Evolutionary conservation across 2,888 invertebrate genomes (phyloP).

Genomic region (Drosophila demipolita): DNA sequence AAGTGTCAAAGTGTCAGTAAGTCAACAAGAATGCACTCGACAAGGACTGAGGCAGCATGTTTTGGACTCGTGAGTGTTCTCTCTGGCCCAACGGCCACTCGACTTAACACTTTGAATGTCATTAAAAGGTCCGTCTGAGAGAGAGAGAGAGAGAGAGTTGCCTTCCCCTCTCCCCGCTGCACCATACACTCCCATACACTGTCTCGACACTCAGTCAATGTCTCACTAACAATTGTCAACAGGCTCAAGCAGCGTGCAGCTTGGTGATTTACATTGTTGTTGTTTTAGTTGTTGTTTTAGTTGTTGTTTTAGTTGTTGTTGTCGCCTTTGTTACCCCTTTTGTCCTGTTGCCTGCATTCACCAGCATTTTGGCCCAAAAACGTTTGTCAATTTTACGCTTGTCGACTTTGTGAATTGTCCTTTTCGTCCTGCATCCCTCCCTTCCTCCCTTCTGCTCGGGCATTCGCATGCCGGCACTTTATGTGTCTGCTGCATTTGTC

Average conservation of each 20-base stretch:
- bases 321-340: slow-evolving; percentile 45
- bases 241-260: slow-evolving; percentile 77
- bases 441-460: slow-evolving; percentile 21
- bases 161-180: not conserved
- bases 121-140: slow-evolving; percentile 62
- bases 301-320: slow-evolving; percentile 46
- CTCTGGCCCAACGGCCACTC: slow-evolving; percentile 50
- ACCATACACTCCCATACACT: not conserved
- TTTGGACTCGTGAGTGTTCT: slow-evolving; percentile 21
- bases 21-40: slow-evolving; percentile 78
- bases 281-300: slow-evolving; percentile 41
- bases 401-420: slow-evolving; percentile 74
- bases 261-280: slow-evolving; percentile 56
- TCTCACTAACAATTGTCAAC: slow-evolving; percentile 81
- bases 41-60: slow-evolving; percentile 39
- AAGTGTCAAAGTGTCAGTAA: slow-evolving; percentile 75
- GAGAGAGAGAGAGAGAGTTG: not conserved
- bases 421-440: slow-evolving; percentile 47
- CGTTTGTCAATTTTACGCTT: slow-evolving; percentile 81
- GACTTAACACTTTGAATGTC: slow-evolving; percentile 80
- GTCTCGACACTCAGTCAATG: slow-evolving; percentile 76
- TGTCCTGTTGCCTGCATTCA: slow-evolving; percentile 40
- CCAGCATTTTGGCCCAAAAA: slow-evolving; percentile 64
- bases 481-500: slow-evolving; percentile 30
- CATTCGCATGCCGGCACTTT: slow-evolving; percentile 20